Base-by-base conservation (phyloP, 2,888 invertebrate species). In the Siphlonurus alternatus region DNA sequence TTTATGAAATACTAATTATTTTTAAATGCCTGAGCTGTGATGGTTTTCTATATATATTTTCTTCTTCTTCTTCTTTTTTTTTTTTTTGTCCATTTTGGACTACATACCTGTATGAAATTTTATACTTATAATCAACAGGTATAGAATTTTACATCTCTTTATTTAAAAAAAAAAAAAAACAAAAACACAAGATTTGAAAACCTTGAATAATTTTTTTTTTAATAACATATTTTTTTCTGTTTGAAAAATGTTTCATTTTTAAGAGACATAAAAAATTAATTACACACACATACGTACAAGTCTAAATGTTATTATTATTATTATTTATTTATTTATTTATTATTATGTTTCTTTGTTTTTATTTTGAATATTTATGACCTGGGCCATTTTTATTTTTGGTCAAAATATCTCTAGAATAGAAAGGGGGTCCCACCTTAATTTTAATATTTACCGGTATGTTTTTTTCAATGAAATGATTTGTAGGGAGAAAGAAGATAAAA, bases 41-140 rank as follows among this genome's bases (percentile, higher is more conserved):
- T n/a, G n/a, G n/a, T n/a, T n/a, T n/a, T n/a, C n/a, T n/a, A n/a
- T n/a, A n/a, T n/a, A 38, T 38, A 15, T 38, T 38, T 38, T 5
- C 38, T 38, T 38, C 15, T 38, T 38, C n/a, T n/a, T 38, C 15
- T 38, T 38, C 5, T 38, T 38, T 10, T 38, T 15, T 10, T 38
- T 38, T 38, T 56, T 56, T 56, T 56, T 56, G 56, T 56, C 56
- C 56, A 56, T 3, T 56, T 56, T 56, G 56, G 56, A 56, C 56
- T 56, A 56, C 56, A 56, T 56, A 56, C 56, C 56, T 56, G 56
- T 56, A 22, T 20, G n/a, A 22, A 56, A 10, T 56, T 56, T 15
- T 10, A 15, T 51, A 10, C 10, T 15, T 56, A 20, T 56, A 10
- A 20, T 56, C n/a, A 56, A 56, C 56, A 56, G 56, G 56, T 22